A percentile compares a stretch with the other conserved stretches of the same genome.
phyloP scores from a whole-genome alignment of 2,888 invertebrate species.

The Scaptomyza caliginosa region DNA sequence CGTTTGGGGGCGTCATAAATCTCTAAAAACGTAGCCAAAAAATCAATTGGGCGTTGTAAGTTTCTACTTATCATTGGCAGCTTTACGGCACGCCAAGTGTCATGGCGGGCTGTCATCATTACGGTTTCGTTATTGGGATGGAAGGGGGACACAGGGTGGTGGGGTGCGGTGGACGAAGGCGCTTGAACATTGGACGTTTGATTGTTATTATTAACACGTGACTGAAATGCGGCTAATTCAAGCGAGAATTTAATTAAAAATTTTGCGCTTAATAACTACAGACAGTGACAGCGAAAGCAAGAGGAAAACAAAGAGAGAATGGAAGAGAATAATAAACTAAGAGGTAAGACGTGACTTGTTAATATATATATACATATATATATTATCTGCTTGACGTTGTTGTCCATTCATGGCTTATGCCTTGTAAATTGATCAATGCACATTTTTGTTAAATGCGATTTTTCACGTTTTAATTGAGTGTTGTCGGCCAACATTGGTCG shows the following conservation, averaged over 20 bases:
- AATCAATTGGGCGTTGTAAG: constrained; percentile 56
- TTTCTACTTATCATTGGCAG: constrained; percentile 43
- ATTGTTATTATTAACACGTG: constrained; percentile 79
- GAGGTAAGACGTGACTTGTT: constrained; percentile 51
- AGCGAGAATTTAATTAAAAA: constrained; percentile 79
- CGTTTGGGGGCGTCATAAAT: constrained; percentile 58
- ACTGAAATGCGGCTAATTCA: constrained; percentile 74
- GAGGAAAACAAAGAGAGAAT: not conserved
- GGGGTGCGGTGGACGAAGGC: not conserved
- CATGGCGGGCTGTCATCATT: constrained; percentile 23
- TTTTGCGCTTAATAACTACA: constrained; percentile 57
- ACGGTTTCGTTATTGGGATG: not conserved
- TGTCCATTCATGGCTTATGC: constrained; percentile 57
- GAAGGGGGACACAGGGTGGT: not conserved
- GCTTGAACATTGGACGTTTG: constrained; percentile 50
- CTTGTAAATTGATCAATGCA: constrained; percentile 69
- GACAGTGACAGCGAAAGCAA: not conserved
- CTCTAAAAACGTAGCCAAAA: constrained; percentile 47
- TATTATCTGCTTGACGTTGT: constrained; percentile 60
- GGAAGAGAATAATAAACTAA: constrained; percentile 5
- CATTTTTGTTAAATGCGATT: constrained; percentile 41
- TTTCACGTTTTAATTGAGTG: constrained; percentile 70
- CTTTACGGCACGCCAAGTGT: constrained; percentile 48
- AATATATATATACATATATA: not conserved
- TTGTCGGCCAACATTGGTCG: constrained; percentile 19